Base-by-base conservation (phyloP, 1,140 invertebrate genomes). In the Pseudomyrmex sp. region DNA sequence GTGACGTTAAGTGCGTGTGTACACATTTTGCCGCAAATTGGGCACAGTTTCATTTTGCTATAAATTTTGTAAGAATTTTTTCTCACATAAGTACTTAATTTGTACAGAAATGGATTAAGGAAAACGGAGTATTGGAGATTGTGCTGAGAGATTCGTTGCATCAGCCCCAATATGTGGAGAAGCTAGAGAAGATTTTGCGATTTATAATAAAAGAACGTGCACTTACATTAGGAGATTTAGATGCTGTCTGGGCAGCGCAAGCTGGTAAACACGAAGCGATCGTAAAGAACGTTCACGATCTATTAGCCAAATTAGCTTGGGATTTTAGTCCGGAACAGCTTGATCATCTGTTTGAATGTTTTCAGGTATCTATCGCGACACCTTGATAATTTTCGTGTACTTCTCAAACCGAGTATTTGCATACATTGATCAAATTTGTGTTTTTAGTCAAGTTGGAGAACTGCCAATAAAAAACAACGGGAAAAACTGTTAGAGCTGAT, bases 91-190 rank as follows among this genome's bases (percentile, higher is more conserved):
- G 15, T 70, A 44, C 12, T 75, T 83, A 52, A 68, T 59, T 83
- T 82, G 26, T 82, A 54, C 35, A 98, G 97, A 97, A 97, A 95
- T 99, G 99, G 99, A 98, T 99, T 63, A 98, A 98, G 91, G 98
- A 99, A 91, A 99, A 99, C 92, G 97, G 98, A 92, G 98, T 99
- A 10, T 95, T 99, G 63, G 98, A 98, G 93, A 99, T 99, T 89
- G 98, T 99, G 15, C 95, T 99, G 74, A 95, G 98, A 44, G 99
- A 99, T 94, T 99, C 98, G 12, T 95, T 99, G 59, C 99, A 99
- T 95, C 99, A 99, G 92, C 98, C 98, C 1, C 98, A 99, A 92
- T 99, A 99, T 94, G 99, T 99, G 35, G 99, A 99, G 91, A 99
- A 99, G 91, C 94, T 99, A 87, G 99, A 99, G 92, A 99, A 99